Evolutionary conservation across 1,140 invertebrate genomes (phyloP).

Genomic region (Dysdera silvatica): DNA sequence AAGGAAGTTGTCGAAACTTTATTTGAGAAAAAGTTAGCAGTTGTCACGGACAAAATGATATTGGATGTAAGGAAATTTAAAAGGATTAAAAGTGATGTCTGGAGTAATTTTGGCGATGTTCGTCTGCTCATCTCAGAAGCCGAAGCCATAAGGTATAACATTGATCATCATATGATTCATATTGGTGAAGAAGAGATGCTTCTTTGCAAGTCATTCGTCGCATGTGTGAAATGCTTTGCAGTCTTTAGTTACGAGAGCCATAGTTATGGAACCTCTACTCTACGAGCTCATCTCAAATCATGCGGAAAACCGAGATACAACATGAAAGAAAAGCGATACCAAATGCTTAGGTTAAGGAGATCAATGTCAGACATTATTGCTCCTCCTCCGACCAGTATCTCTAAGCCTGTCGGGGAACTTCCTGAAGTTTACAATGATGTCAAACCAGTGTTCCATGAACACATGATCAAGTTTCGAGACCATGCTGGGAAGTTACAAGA

Average conservation of each 20-base stretch:
- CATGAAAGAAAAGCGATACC: conserved; percentile 14
- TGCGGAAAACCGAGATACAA: conserved; percentile 22
- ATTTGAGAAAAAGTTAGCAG: conserved; percentile 20
- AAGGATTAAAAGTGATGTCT: conserved; percentile 24
- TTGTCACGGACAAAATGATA: conserved; percentile 25
- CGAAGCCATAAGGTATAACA: conserved; percentile 15
- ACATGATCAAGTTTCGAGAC: conserved; percentile 24
- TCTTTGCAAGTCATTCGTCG: conserved; percentile 22
- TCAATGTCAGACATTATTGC: too few relatives aligned
- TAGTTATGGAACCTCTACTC: conserved; percentile 24
- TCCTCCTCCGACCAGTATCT: too few relatives aligned
- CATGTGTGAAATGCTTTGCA: conserved; percentile 23
- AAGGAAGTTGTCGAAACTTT: conserved; percentile 24
- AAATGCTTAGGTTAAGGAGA: not conserved
- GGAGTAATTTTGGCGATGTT: conserved; percentile 25
- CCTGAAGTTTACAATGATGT: not conserved
- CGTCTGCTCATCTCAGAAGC: conserved; percentile 14
- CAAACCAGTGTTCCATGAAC: conserved; percentile 21
- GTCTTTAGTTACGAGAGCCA: conserved; percentile 27
- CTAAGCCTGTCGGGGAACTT: conserved; percentile 4
- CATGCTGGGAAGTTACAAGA: conserved; percentile 25
- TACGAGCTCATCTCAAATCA: conserved; percentile 22
- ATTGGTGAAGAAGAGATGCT: conserved; percentile 20
- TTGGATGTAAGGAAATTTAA: conserved; percentile 22
- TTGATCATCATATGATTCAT: conserved; percentile 27